Base-by-base conservation (phyloP, 2,797 vertebrate species). In the Molossus alvarezi region DNA sequence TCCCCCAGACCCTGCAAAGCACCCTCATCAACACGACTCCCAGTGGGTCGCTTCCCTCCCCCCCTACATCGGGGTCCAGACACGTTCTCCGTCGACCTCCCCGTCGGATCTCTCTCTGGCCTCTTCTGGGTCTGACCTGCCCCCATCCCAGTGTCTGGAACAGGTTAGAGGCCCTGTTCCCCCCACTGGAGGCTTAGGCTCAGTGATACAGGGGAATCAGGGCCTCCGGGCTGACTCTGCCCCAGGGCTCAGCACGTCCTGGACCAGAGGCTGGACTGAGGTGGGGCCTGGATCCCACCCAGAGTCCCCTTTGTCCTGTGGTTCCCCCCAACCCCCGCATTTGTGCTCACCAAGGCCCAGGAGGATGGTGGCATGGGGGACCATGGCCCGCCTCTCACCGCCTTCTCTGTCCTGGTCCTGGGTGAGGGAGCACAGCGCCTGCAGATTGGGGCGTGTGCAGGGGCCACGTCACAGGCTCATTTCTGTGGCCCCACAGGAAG, bases 301-400 rank as follows among this genome's bases (percentile, higher is more conserved):
- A 6, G 9, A 72, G 10, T 27, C 29, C 21, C 27, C 0, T 18
- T 9, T 2, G 9, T 25, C 48, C 18, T 13, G 9, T 4, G 45
- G 4, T 1, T n/a, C n/a, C n/a, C n/a, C n/a, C 8, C 4, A 3
- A 21, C 17, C 48, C 1, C 1, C 0, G 11, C 57, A 9, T 10
- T 53, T 13, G 2, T 53, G 95, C 96, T 97, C 88, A 97, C 97
- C 84, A 0, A 97, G 88, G 69, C 62, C 41, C 92, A 95, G 55
- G 23, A 97, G 5, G 2, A 1, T 3, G 25, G 67, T 18, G 62
- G 3, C 2, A 1, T 0, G 0, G 0, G 13, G 33, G 2, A 4
- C 6, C 97, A 97, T 97, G 76, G 41, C 37, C 27, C 4, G 25
- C 11, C 51, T 53, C 51, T 53, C 51, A 9, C 51, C 6, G 51